A percentile compares a stretch with the other conserved stretches of the same genome.
These are phyloP conservation scores for Vicugna pacos DNA, from an alignment of 2,113 vertebrate genomes.

Conservation along the genomic window DNA sequence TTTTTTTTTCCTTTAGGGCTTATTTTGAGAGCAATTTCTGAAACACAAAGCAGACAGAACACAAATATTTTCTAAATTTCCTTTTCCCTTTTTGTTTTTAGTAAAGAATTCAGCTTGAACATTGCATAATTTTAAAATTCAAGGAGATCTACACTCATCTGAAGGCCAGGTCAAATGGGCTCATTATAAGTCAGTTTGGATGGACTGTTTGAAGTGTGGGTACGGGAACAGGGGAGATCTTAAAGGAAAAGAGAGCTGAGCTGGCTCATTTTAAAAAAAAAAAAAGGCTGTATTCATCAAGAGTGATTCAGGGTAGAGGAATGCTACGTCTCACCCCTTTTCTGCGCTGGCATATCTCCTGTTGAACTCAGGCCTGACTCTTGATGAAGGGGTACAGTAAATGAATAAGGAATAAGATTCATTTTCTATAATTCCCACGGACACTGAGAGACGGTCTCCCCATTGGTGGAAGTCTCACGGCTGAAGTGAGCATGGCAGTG, in stretches of 20 bases:
- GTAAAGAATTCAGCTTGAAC: not conserved
- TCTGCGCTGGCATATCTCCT: not conserved
- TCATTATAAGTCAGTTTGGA: not conserved
- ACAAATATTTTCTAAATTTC: not conserved
- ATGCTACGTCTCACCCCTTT: not conserved
- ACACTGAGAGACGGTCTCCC: not conserved
- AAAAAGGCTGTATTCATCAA: not conserved
- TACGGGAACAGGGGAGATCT: not conserved
- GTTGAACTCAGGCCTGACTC: not conserved
- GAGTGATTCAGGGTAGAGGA: not conserved
- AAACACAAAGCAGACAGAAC: not conserved
- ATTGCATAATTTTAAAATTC: conserved; percentile 1
- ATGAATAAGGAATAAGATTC: not conserved
- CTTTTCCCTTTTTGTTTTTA: accelerated
- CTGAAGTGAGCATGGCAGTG: not conserved
- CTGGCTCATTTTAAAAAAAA: not conserved
- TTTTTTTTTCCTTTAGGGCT: not conserved
- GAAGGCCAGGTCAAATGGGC: not conserved
- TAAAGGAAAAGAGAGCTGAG: not conserved
- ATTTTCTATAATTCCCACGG: not conserved
- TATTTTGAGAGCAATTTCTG: not conserved
- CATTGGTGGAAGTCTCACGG: not conserved
- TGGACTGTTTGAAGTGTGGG: not conserved
- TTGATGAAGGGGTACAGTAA: not conserved
- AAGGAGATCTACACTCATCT: not conserved